phyloP scores from a whole-genome alignment of 2,888 invertebrate species.

The Callimorpha dominula region DNA sequence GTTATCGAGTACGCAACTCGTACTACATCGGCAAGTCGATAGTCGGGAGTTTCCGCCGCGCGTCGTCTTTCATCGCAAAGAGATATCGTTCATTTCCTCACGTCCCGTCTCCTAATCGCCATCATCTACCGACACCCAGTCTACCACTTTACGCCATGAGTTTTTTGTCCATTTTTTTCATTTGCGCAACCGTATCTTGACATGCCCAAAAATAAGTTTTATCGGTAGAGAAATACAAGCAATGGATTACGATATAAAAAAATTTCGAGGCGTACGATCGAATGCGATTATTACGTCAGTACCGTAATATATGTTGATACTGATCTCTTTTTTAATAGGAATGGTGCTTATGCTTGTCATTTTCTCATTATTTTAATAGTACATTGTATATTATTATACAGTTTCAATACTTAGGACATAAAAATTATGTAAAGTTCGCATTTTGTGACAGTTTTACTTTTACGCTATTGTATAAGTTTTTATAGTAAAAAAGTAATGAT shows the following conservation, averaged over 20 bases:
- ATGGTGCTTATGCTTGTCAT: slow-evolving; percentile 9
- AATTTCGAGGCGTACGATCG: slow-evolving; percentile 19
- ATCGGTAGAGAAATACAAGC: slow-evolving; percentile 42
- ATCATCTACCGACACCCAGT: slow-evolving; percentile 46
- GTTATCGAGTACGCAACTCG: slow-evolving; percentile 45
- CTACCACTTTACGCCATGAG: slow-evolving; percentile 36
- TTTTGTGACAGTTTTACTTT: neutral
- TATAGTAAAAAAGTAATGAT: neutral
- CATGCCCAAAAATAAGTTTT: slow-evolving; percentile 50
- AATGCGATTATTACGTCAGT: slow-evolving; percentile 25
- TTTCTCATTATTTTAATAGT: neutral
- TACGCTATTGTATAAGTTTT: neutral
- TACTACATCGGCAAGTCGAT: slow-evolving; percentile 47
- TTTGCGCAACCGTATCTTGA: slow-evolving; percentile 40
- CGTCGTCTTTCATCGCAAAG: slow-evolving; percentile 48
- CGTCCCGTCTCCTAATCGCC: slow-evolving; percentile 47
- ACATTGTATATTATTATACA: neutral
- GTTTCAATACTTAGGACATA: neutral
- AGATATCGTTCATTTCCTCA: slow-evolving; percentile 62
- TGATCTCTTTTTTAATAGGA: slow-evolving; percentile 40
- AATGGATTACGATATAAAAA: slow-evolving; percentile 49
- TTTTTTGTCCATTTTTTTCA: slow-evolving; percentile 30
- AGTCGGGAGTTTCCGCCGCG: slow-evolving; percentile 52
- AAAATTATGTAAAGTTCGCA: neutral
- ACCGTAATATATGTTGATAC: slow-evolving; percentile 26